Evolutionary conservation across 2,113 vertebrate genomes (phyloP), one percentile per base, ranked within the genome.

Genomic region (Turdus rufiventris): DNA sequence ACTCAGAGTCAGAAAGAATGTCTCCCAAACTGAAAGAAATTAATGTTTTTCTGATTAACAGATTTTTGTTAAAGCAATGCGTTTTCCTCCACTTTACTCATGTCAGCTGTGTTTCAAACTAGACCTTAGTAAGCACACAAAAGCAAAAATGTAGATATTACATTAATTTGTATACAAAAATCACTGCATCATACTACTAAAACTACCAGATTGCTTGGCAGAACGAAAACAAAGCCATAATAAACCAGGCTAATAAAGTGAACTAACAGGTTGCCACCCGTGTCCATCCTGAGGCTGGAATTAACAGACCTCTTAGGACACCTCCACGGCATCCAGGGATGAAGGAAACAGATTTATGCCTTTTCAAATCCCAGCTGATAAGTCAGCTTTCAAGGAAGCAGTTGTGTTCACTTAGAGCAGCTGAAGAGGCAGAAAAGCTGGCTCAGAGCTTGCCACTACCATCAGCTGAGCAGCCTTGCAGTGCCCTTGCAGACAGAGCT

Each of bases 361-460:
- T 89, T 93, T 79, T 45, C 40, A 79, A 82, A 89, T 11, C 62
- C 42, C 66, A 81, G 14, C 47, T 66, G 18, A 20, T 28, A 65
- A 45, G 33, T 62, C 68, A 67, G 25, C 70, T 72, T 81, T 53
- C 29, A 57, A 61, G 25, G n/a, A 67, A 79, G 50, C 10, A 24
- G 17, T 25, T 2, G 5, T 12, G 43, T 9, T 83, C 58, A 73
- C 16, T 23, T 26, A 29, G 11, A 48, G 65, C 4, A 4, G 66
- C 38, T 29, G 38, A 62, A 34, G 34, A 40, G 31, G n/a, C 43
- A 79, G 57, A 51, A 81, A 51, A 0, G 3, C 17, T 6, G 8
- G 14, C 36, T 47, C 3, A 0, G 29, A 74, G 68, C 29, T 58
- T 0, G 0, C 38, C 0, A 1, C 9, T 60, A 21, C 38, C 60